Evolutionary conservation across 2,113 vertebrate genomes (phyloP).

Genomic region (Rhipidura dahli): DNA sequence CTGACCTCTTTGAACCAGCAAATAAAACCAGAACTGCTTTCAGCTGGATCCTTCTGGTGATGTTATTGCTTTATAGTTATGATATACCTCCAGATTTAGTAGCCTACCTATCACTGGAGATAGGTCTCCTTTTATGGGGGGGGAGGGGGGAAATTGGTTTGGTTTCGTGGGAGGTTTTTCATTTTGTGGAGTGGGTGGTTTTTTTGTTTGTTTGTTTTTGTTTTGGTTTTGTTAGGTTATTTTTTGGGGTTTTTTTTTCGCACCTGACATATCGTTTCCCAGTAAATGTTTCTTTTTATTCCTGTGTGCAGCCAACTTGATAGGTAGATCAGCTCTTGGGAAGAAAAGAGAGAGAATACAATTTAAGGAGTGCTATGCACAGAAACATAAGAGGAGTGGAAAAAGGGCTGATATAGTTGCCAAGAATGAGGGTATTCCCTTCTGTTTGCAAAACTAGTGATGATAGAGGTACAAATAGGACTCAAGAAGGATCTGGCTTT

Average conservation of each 20-base stretch:
- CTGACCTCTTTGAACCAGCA: neutral
- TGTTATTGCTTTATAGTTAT: neutral
- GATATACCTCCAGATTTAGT: neutral
- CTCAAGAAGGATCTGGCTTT: neutral
- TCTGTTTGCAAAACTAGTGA: neutral
- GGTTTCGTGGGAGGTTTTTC: neutral
- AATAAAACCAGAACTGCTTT: neutral
- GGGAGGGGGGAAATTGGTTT: rapidly evolving
- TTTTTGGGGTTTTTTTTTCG: rapidly evolving
- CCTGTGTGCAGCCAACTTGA: neutral
- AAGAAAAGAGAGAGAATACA: neutral
- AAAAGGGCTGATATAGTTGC: neutral
- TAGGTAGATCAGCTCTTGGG: neutral
- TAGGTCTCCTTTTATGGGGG: rapidly evolving
- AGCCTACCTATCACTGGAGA: neutral
- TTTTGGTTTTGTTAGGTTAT: neutral
- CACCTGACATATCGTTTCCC: neutral
- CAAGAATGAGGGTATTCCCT: neutral
- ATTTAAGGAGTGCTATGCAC: neutral
- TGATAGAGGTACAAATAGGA: neutral
- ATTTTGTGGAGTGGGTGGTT: rapidly evolving
- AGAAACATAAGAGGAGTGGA: neutral
- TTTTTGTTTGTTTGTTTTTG: neutral
- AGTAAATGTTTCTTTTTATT: neutral
- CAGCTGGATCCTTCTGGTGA: neutral